phyloP scores from a whole-genome alignment of 2,113 vertebrate species.

The Equus quagga region DNA sequence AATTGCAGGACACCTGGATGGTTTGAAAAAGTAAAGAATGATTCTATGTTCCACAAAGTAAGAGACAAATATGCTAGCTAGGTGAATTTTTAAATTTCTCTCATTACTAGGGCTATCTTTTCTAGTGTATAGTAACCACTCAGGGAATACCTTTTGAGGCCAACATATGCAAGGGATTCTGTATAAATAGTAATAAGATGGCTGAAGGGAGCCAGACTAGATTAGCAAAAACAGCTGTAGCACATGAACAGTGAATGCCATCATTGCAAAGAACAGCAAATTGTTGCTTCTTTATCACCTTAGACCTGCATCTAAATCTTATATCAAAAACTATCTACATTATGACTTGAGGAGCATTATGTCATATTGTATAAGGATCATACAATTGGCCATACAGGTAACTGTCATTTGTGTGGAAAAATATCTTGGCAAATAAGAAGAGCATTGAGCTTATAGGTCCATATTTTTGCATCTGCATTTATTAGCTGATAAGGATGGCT shows the following conservation, averaged over 20 bases:
- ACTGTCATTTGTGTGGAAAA: neutral
- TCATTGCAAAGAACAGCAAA: neutral
- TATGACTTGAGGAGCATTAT: neutral
- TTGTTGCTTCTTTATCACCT: neutral
- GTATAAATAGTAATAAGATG: neutral
- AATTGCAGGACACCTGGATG: slow-evolving; percentile 94
- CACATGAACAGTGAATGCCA: neutral
- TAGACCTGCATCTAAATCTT: slow-evolving; percentile 2
- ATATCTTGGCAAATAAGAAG: neutral
- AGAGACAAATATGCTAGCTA: neutral
- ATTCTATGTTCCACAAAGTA: neutral
- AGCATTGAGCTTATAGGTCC: neutral
- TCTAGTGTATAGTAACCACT: neutral
- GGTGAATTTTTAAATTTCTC: neutral
- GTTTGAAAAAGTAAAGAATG: slow-evolving; percentile 47
- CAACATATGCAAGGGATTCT: neutral
- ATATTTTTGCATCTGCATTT: neutral
- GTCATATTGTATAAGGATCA: neutral
- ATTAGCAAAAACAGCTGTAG: neutral
- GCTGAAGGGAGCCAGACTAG: neutral
- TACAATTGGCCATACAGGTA: neutral
- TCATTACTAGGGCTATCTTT: neutral
- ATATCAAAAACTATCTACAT: neutral
- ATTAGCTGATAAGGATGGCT: neutral
- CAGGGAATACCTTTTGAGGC: neutral